Evolutionary conservation across 2,113 vertebrate genomes (phyloP).

Genomic region (Cyprinus carpio): DNA sequence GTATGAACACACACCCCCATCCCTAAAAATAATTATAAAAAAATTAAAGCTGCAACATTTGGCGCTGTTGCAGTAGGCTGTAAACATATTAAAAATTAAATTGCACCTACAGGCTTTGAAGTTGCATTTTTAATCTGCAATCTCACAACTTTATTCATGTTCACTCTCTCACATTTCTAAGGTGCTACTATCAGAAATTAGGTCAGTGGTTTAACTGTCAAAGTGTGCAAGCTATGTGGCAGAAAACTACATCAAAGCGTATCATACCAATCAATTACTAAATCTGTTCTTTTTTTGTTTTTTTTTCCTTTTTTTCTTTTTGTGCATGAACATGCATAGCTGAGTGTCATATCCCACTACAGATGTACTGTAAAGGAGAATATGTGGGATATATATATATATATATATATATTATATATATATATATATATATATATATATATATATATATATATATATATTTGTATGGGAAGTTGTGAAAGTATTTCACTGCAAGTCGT

Average conservation of each 20-base stretch:
- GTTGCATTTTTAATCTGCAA: conserved; percentile 65
- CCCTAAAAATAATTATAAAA: conserved; percentile 64
- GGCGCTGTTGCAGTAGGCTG: conserved; percentile 65
- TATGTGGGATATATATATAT: background rate
- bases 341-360: background rate
- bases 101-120: conserved; percentile 71
- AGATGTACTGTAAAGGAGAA: background rate
- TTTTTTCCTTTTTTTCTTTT: too few relatives aligned
- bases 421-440: too few relatives aligned
- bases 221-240: background rate
- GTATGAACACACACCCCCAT: conserved; percentile 50
- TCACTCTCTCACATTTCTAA: conserved; percentile 41
- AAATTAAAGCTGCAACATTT: conserved; percentile 67
- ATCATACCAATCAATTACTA: too few relatives aligned
- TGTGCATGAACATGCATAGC: too few relatives aligned
- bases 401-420: too few relatives aligned
- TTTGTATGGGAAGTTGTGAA: too few relatives aligned
- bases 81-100: conserved; percentile 77
- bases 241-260: background rate
- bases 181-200: conserved; percentile 15
- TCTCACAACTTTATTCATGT: conserved; percentile 53
- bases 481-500: too few relatives aligned
- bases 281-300: too few relatives aligned
- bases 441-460: too few relatives aligned
- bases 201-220: conserved; percentile 27